Evolutionary conservation across 2,888 invertebrate species (phyloP).

Genomic region (Argynnis bischoffii): DNA sequence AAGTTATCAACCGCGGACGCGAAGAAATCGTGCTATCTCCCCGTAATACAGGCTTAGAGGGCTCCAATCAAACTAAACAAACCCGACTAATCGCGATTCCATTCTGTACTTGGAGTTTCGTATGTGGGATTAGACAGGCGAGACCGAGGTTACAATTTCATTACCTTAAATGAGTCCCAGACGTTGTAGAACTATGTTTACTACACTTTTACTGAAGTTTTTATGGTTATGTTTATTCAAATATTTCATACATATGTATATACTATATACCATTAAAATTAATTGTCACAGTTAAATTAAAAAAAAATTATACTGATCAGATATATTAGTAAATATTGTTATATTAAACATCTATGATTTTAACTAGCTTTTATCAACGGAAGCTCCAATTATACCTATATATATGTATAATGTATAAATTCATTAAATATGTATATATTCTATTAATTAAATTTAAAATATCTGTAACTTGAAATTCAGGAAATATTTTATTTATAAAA

Average conservation of each 20-base stretch:
- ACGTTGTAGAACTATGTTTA: slow-evolving; percentile 34
- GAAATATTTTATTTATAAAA: neutral
- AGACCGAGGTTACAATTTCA: slow-evolving; percentile 72
- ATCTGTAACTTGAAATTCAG: neutral
- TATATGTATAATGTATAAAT: too few species aligned
- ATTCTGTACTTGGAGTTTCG: slow-evolving; percentile 75
- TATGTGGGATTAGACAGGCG: slow-evolving; percentile 74
- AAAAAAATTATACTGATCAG: too few species aligned
- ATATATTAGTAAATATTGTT: neutral
- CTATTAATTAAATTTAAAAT: neutral
- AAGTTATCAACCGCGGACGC: slow-evolving; percentile 76
- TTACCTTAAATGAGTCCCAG: slow-evolving; percentile 70
- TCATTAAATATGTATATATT: too few species aligned
- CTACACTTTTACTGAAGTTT: slow-evolving; percentile 9
- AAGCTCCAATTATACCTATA: too few species aligned
- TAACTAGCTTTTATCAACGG: too few species aligned
- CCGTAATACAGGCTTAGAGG: slow-evolving; percentile 73
- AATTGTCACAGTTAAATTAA: too few species aligned
- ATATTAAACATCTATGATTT: too few species aligned
- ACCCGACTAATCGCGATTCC: slow-evolving; percentile 77
- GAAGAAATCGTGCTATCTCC: slow-evolving; percentile 79
- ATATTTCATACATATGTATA: too few species aligned
- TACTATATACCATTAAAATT: too few species aligned
- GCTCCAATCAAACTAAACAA: slow-evolving; percentile 81
- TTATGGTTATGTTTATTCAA: neutral